These are phyloP conservation scores for Zophobas morio DNA, from an alignment of 1,140 invertebrate genomes.

Conservation along the genomic window DNA sequence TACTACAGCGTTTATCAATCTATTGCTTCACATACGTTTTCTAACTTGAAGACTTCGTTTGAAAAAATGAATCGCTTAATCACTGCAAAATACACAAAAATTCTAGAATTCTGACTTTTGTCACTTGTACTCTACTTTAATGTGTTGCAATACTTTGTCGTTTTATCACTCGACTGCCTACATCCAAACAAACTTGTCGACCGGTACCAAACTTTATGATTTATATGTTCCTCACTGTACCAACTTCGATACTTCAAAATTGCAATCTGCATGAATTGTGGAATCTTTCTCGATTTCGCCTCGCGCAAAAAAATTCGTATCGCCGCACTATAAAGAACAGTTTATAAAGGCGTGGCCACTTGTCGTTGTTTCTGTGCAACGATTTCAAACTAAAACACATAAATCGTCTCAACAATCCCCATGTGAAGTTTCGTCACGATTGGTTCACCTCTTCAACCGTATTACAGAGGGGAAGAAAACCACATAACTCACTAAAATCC, in stretches of 20 bases:
- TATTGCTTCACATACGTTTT: no score
- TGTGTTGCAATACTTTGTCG: no score
- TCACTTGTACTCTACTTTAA: no score
- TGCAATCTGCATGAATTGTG: constrained; percentile 15
- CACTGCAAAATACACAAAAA: no score
- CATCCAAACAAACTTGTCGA: constrained; percentile 12
- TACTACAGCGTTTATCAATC: no score
- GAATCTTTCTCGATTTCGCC: constrained; percentile 2
- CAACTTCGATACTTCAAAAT: constrained; percentile 17
- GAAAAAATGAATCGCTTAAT: no score
- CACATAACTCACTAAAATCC: constrained; percentile 2
- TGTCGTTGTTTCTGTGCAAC: constrained; percentile 21
- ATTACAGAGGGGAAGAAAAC: not conserved
- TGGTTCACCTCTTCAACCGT: constrained; percentile 12
- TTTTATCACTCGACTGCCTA: not conserved
- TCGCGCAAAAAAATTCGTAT: not conserved
- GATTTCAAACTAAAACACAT: constrained; percentile 37
- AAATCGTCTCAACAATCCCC: constrained; percentile 10
- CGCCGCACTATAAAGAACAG: not conserved
- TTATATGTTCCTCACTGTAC: not conserved
- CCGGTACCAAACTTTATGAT: constrained; percentile 28
- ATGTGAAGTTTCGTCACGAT: constrained; percentile 22
- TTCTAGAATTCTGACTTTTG: no score
- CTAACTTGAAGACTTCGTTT: no score
- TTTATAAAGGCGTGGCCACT: constrained; percentile 27